phyloP scores from a whole-genome alignment of 2,888 invertebrate genomes.

The Hemithea aestivaria region DNA sequence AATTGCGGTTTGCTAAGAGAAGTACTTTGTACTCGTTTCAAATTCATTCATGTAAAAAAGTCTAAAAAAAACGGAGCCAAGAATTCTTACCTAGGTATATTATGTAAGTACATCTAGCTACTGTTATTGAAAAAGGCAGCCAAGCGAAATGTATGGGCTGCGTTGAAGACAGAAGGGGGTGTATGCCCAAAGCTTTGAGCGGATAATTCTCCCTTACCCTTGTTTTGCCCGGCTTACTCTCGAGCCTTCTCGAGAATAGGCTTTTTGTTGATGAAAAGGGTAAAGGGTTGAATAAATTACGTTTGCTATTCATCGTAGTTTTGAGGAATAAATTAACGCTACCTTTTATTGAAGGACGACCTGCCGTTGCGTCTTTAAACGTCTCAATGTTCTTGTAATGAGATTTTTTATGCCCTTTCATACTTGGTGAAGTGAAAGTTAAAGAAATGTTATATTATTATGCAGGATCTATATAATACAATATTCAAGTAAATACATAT shows the following conservation, averaged over 20 bases:
- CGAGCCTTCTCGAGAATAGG: slow-evolving; percentile 27
- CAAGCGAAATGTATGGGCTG: slow-evolving; percentile 35
- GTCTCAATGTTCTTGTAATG: too few relatives aligned
- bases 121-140: slow-evolving; percentile 33
- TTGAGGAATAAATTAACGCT: slow-evolving; percentile 12
- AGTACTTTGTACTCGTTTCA: too few relatives aligned
- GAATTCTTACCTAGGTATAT: too few relatives aligned
- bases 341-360: slow-evolving; percentile 1
- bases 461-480: too few relatives aligned
- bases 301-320: slow-evolving; percentile 19
- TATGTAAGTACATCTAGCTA: slow-evolving; percentile 7
- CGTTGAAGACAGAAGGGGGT: slow-evolving; percentile 30
- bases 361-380: too few relatives aligned
- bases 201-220: slow-evolving; percentile 43
- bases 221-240: slow-evolving; percentile 38
- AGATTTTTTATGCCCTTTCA: too few relatives aligned
- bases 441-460: too few relatives aligned
- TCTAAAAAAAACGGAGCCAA: too few relatives aligned
- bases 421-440: too few relatives aligned
- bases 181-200: slow-evolving; percentile 33
- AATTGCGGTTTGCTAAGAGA: too few relatives aligned
- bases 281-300: slow-evolving; percentile 34
- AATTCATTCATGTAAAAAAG: too few relatives aligned
- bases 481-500: too few relatives aligned
- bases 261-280: slow-evolving; percentile 38